Percentiles rank a stretch among this genome's conserved stretches.
phyloP scores from a whole-genome alignment of 2,888 invertebrate species.

The Monoplex corrugatus region DNA sequence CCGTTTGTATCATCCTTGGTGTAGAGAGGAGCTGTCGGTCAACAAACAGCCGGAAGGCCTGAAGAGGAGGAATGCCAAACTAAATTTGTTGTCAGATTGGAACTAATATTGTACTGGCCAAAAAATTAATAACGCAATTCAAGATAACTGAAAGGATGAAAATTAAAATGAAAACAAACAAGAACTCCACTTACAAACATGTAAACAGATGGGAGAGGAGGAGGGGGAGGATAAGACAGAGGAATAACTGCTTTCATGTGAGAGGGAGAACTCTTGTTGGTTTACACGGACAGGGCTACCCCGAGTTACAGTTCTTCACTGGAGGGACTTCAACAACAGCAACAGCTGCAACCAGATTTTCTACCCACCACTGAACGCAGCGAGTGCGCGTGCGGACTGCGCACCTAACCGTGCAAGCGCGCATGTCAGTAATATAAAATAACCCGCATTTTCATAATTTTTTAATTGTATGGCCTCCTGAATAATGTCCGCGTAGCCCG shows the following conservation, averaged over 20 bases:
- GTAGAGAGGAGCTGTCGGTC: too few relatives aligned
- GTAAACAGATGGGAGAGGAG: neutral
- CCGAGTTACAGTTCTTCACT: neutral
- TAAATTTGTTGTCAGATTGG: too few relatives aligned
- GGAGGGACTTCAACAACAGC: neutral
- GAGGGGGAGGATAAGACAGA: neutral
- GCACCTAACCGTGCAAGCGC: conserved; percentile 47
- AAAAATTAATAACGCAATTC: too few relatives aligned
- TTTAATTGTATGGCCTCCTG: conserved; percentile 70
- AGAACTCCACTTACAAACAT: neutral
- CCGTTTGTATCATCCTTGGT: too few relatives aligned
- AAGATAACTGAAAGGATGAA: too few relatives aligned
- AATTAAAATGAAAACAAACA: neutral
- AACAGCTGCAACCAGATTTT: neutral
- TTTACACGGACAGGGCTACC: neutral
- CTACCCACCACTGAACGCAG: neutral
- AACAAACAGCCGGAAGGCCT: too few relatives aligned
- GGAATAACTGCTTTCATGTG: neutral
- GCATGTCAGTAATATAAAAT: conserved; percentile 60
- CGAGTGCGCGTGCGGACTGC: conserved; percentile 44
- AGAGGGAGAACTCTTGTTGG: neutral
- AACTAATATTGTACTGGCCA: too few relatives aligned
- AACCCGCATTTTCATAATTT: conserved; percentile 74
- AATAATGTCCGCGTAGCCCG: conserved; percentile 74
- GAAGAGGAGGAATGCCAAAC: too few relatives aligned